phyloP scores from a whole-genome alignment of 1,140 invertebrate genomes.

The Matsumurasca onukii region DNA sequence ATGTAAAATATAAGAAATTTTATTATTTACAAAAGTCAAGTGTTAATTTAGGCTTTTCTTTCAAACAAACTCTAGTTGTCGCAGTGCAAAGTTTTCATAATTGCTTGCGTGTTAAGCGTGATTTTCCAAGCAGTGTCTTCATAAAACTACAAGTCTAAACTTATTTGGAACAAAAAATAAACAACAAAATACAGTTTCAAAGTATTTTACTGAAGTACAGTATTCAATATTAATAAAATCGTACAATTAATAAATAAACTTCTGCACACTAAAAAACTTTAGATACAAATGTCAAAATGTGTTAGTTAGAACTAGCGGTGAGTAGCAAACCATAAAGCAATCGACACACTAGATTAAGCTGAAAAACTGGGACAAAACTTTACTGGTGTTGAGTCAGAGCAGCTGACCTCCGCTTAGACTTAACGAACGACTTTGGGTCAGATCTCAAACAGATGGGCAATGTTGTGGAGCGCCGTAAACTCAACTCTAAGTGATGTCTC shows the following conservation, averaged over 20 bases:
- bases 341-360: constrained; percentile 1
- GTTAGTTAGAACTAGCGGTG: constrained; percentile 10
- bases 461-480: constrained; percentile 32
- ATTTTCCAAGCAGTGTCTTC: not conserved
- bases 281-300: not conserved
- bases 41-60: no score
- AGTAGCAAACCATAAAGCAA: constrained; percentile 15
- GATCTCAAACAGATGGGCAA: constrained; percentile 30
- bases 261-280: no score
- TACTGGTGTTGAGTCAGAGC: not conserved
- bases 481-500: not conserved
- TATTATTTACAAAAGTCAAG: no score
- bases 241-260: no score
- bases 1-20: no score
- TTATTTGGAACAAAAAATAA: not conserved
- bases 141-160: not conserved
- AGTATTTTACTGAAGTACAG: no score
- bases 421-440: constrained; percentile 29
- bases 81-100: no score
- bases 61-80: no score
- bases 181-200: no score
- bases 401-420: constrained; percentile 33
- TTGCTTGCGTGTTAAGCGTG: constrained; percentile 17
- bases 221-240: no score
- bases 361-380: not conserved